A percentile compares a stretch with the other conserved stretches of the same genome.
Conservation (phyloP, 1,140 invertebrate species). For the Eupristina koningsbergeri region DNA sequence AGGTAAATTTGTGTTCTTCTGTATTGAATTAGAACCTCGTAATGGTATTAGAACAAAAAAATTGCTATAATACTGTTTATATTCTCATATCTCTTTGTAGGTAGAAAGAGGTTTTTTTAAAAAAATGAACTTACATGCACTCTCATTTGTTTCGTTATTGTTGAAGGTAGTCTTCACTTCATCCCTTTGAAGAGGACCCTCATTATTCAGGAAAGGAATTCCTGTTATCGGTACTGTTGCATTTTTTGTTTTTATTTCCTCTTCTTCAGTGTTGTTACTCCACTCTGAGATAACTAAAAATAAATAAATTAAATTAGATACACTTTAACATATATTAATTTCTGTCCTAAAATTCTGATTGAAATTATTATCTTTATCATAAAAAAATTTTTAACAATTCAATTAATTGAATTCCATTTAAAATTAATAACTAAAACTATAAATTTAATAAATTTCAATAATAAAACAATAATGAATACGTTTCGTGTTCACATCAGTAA, state of each 20-base stretch:
- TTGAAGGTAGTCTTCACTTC: conserved; percentile 78
- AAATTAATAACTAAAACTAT: too few species aligned
- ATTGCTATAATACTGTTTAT: conserved; percentile 2
- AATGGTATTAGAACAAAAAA: neutral
- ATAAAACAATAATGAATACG: too few species aligned
- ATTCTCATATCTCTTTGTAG: conserved; percentile 31
- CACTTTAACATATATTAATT: neutral
- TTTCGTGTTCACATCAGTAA: too few species aligned
- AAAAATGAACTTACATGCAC: conserved; percentile 64
- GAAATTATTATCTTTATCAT: neutral
- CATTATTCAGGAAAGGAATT: conserved; percentile 71
- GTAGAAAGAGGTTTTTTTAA: conserved; percentile 13
- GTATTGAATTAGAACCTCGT: neutral
- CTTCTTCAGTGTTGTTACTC: conserved; percentile 80
- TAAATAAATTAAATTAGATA: conserved; percentile 50
- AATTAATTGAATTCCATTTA: too few species aligned
- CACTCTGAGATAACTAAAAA: conserved; percentile 77
- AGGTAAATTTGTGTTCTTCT: too few species aligned
- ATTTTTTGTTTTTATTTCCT: conserved; percentile 64
- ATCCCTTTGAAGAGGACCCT: conserved; percentile 80
- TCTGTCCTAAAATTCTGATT: too few species aligned
- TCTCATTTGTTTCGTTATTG: conserved; percentile 71
- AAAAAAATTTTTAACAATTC: too few species aligned
- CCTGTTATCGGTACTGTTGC: conserved; percentile 67
- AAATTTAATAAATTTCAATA: too few species aligned